Evolutionary conservation across 2,113 vertebrate species (phyloP).

Genomic region (Micronycteris hirsuta): DNA sequence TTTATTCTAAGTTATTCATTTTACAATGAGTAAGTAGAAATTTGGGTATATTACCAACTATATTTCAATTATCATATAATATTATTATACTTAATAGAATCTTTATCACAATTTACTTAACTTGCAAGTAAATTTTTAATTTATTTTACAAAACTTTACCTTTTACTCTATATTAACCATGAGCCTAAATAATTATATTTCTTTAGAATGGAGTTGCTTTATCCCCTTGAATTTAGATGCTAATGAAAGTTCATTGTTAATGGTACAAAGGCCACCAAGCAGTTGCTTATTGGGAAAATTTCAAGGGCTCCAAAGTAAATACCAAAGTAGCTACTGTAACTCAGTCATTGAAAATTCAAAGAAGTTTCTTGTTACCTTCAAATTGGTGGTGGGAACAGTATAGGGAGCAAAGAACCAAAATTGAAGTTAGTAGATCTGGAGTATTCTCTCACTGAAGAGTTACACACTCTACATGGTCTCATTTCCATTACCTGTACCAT

Average conservation of each 20-base stretch:
- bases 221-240: background rate
- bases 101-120: constrained; percentile 15
- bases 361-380: background rate
- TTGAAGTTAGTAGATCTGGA: background rate
- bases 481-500: background rate
- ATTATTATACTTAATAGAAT: background rate
- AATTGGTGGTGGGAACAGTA: background rate
- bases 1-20: background rate
- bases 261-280: background rate
- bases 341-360: background rate
- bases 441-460: background rate
- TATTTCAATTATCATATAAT: background rate
- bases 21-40: background rate
- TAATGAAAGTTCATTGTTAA: background rate
- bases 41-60: background rate
- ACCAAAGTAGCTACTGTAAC: background rate
- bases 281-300: background rate
- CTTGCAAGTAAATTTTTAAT: background rate
- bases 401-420: background rate
- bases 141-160: background rate
- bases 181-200: background rate
- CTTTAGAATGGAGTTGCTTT: background rate
- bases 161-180: background rate
- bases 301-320: background rate
- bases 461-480: background rate